Base-by-base conservation (phyloP, 2,113 vertebrate genomes). In the Cyprinodon variegatus region DNA sequence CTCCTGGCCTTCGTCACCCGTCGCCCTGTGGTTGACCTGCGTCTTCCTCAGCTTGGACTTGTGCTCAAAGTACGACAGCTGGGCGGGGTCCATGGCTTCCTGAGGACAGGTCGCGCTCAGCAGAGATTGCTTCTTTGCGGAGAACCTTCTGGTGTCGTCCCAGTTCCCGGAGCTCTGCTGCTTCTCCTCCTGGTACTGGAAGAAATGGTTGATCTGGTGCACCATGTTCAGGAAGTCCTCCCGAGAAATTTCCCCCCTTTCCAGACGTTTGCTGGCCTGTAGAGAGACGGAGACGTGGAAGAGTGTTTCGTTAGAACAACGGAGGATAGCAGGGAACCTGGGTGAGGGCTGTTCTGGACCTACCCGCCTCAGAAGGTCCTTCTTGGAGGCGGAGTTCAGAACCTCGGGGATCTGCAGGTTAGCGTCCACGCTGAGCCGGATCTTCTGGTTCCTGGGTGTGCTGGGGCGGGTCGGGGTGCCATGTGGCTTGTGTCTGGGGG, bases 121-220 rank as follows among this genome's bases (percentile, higher is more conserved):
- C 68, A 96, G 92, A n/a, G 94, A 93, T 84, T 94, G 96, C 89
- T 96, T 97, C 86, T 96, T 96, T 82, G 90, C 53, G 61, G 91
- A 79, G 76, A 94, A 94, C 20, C 68, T 95, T 53, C 85, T 86
- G 39, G 95, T 83, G 43, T 92, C 95, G 70, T 96, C 95, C 95
- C 96, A 97, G 57, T 92, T 93, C 79, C 91, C 96, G 0, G 95
- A 95, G 66, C 95, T 93, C 87, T 96, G 96, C 87, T 95, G 96
- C 89, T 96, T 97, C 93, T 96, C 97, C 91, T 99, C 96, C 93
- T 97, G 97, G 84, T 99, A 99, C 86, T 98, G 97, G 93, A 99
- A 98, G 59, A 99, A 93, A 75, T 98, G 96, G 14, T 95, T 96
- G 86, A 99, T 97, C 92, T 98, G 95, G 93, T 99, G 98, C 77